Conservation (phyloP, 1,140 invertebrate genomes). For the Ostrea denselamellosa region DNA sequence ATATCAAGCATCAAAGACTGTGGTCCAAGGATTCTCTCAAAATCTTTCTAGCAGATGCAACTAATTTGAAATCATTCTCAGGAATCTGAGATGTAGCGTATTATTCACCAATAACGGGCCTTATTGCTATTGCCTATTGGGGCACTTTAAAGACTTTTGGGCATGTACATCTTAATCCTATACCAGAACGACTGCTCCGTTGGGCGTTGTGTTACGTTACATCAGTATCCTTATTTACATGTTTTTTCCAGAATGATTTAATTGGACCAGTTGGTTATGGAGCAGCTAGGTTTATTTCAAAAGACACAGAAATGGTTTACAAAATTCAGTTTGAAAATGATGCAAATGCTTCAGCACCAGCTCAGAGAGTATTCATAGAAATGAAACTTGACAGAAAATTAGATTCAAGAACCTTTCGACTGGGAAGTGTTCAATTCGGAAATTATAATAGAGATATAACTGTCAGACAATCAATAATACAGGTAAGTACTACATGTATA, state of each 20-base stretch:
- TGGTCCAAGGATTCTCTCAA: no score
- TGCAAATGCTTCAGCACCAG: slow-evolving; percentile 53
- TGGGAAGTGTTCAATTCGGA: slow-evolving; percentile 44
- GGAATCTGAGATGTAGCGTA: no score
- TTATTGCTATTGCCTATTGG: no score
- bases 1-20: no score
- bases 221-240: neutral
- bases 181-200: no score
- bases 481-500: neutral
- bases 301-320: slow-evolving; percentile 41
- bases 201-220: no score
- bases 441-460: neutral
- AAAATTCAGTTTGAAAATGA: slow-evolving; percentile 56
- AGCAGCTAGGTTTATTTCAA: slow-evolving; percentile 46
- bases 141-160: no score
- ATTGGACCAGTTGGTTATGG: slow-evolving; percentile 53
- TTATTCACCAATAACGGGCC: no score
- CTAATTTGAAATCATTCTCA: no score
- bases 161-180: no score
- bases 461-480: neutral
- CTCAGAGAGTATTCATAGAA: slow-evolving; percentile 50
- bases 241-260: slow-evolving; percentile 49
- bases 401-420: slow-evolving; percentile 44
- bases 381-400: slow-evolving; percentile 40
- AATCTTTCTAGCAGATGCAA: no score